Evolutionary conservation across 1,140 invertebrate genomes (phyloP), one percentile per base, ranked within the genome.

Genomic region (Drosophila nannoptera): DNA sequence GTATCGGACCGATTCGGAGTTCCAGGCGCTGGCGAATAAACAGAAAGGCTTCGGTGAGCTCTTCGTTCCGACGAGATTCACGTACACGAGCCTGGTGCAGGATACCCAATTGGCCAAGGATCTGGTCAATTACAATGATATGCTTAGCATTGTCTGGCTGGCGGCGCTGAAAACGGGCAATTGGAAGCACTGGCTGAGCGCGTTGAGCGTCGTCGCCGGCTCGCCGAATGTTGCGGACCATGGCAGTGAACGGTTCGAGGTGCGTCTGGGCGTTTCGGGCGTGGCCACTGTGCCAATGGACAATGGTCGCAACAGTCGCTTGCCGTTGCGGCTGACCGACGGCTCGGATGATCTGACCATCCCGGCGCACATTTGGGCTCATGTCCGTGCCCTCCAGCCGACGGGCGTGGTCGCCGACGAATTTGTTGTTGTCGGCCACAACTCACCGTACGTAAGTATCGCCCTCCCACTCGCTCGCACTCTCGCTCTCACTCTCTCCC

Each of bases 361-460:
- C 7, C 68, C 68, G 0, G 54, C 22, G 7, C 35, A 70, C 11
- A 65, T 70, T 6, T 70, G 68, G 68, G 68, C 68, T 7, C 68
- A 65, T 48, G 38, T 70, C 0, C 61, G 54, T 2, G 22, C 54
- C 4, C 16, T 70, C 22, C 46, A 65, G 14, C 49, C 62, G 7
- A 12, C 46, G 32, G 38, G 11, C 12, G 35, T 7, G 11, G 11
- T 7, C 5, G 11, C 31, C 48, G 54, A 70, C 22, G 68, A 70
- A 11, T 70, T 70, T 52, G 62, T 70, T 9, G 9, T 70, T 16
- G 68, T 70, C 7, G 68, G 48, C 4, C 68, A 70, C 29, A 70
- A 70, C n/a, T 70, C 68, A 4, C 68, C 68, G 11, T 70, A 59
- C 9, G 68, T 70, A 70, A 70, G 68, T 4, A 9, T 29, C 8